Conservation (phyloP, 2,888 invertebrate genomes). For the Drosophila picticornis region DNA sequence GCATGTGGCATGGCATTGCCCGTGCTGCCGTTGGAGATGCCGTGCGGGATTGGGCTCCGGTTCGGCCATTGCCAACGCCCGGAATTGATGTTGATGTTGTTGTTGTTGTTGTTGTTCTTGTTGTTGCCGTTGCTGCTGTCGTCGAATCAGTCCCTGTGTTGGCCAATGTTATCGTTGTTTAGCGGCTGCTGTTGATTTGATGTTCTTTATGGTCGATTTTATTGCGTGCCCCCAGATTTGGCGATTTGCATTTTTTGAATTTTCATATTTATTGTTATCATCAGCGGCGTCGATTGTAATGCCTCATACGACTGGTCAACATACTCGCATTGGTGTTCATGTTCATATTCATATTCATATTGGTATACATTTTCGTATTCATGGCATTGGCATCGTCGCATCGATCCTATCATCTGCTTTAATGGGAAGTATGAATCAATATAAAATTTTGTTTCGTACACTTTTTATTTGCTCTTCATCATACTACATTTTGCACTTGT, state of each 20-base stretch:
- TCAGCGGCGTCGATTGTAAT: conserved; percentile 47
- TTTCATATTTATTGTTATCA: conserved; percentile 69
- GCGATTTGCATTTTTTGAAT: conserved; percentile 69
- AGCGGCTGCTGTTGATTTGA: conserved; percentile 62
- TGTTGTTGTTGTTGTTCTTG: conserved; percentile 23
- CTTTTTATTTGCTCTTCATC: conserved; percentile 22
- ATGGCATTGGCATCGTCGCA: conserved; percentile 32
- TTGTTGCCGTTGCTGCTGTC: conserved; percentile 38
- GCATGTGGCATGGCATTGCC: conserved; percentile 16
- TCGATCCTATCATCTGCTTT: conserved; percentile 28
- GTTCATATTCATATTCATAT: conserved; percentile 29
- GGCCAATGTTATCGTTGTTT: conserved; percentile 52
- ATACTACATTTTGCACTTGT: conserved; percentile 19
- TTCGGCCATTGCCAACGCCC: conserved; percentile 60
- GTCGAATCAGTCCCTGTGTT: conserved; percentile 23
- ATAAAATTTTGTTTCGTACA: conserved; percentile 22
- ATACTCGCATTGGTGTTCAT: conserved; percentile 32
- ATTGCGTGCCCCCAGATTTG: conserved; percentile 65
- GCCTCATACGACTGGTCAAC: conserved; percentile 50
- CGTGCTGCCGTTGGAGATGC: conserved; percentile 55
- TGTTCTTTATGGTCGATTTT: conserved; percentile 69
- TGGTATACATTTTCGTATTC: conserved; percentile 37
- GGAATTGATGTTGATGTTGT: conserved; percentile 41
- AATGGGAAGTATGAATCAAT: conserved; percentile 17
- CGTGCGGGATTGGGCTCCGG: conserved; percentile 44